Percentiles rank a stretch among this genome's conserved stretches.
phyloP scores from a whole-genome alignment of 2,888 invertebrate species.

The Mimas tiliae region DNA sequence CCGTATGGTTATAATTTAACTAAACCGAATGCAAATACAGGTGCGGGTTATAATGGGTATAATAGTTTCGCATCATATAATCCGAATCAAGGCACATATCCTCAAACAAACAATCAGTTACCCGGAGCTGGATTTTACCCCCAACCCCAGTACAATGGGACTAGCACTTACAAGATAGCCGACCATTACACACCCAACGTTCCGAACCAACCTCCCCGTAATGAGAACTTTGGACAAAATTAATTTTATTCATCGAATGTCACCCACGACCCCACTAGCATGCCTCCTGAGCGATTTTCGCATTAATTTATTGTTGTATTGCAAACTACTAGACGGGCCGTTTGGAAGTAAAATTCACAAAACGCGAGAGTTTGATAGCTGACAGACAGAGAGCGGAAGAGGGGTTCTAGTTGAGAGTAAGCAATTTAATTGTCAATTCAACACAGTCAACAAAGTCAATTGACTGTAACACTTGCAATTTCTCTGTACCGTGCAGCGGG shows the following conservation, averaged over 20 bases:
- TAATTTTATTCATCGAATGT: constrained; percentile 20
- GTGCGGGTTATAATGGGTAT: constrained; percentile 9
- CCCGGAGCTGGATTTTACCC: constrained; percentile 6
- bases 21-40: background rate
- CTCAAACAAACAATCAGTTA: constrained; percentile 8
- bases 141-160: constrained; percentile 22
- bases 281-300: constrained; percentile 18
- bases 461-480: no score
- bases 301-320: background rate
- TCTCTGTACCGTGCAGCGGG: no score
- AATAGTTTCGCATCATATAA: constrained; percentile 10
- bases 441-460: no score
- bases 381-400: no score
- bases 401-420: no score
- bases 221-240: background rate
- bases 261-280: constrained; percentile 17
- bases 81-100: constrained; percentile 8
- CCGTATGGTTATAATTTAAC: constrained; percentile 8
- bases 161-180: constrained; percentile 24
- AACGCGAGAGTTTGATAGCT: no score
- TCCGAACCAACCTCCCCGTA: constrained; percentile 27
- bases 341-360: no score
- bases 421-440: no score
- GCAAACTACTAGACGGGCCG: no score
- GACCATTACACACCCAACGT: constrained; percentile 25